phyloP scores from a whole-genome alignment of 2,797 vertebrate genomes.

The Eulemur mongoz region DNA sequence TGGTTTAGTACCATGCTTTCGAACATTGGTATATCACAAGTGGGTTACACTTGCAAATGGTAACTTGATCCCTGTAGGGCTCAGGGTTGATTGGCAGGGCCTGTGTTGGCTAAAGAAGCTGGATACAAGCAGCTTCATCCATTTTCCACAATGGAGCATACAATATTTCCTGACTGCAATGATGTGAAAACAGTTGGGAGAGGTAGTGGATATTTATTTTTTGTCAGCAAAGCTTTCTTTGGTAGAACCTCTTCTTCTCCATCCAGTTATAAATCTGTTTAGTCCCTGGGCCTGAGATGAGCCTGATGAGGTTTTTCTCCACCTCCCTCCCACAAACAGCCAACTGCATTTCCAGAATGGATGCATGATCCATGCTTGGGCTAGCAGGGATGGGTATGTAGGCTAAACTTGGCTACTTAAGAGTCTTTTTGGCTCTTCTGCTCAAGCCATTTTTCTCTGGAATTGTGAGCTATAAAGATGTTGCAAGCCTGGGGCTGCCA shows the following conservation, averaged over 20 bases:
- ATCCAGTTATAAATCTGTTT: not conserved
- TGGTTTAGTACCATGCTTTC: not conserved
- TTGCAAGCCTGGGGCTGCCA: not conserved
- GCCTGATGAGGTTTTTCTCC: not conserved
- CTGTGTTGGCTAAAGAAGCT: not conserved
- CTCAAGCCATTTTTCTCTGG: not conserved
- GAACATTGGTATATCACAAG: not conserved
- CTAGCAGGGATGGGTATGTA: not conserved
- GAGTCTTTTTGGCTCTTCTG: not conserved
- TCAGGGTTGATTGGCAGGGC: not conserved
- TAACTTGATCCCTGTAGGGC: not conserved
- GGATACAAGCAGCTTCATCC: not conserved
- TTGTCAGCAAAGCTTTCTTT: not conserved
- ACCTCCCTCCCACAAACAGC: not conserved
- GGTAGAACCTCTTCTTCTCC: not conserved
- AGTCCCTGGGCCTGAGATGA: not conserved
- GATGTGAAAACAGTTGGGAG: not conserved
- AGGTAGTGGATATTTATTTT: not conserved
- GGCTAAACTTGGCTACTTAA: not conserved
- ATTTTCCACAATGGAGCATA: not conserved
- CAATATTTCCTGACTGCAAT: not conserved
- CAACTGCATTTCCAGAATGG: not conserved
- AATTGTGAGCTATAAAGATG: not conserved
- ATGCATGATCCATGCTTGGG: not conserved
- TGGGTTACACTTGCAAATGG: not conserved